Base-by-base conservation (phyloP, 2,113 vertebrate species). In the Ceyx melanurus region DNA sequence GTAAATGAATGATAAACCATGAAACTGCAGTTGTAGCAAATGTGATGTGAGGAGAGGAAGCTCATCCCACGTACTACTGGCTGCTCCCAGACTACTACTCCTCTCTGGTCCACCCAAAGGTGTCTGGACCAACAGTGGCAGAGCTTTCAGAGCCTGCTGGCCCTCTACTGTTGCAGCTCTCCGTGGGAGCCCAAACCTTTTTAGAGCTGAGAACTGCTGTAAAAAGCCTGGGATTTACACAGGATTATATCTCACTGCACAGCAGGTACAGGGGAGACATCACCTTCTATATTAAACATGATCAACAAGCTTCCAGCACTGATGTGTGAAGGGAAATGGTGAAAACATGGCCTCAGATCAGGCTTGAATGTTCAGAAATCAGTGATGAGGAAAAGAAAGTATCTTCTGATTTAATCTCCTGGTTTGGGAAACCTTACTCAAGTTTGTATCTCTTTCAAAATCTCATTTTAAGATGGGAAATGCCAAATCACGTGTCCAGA, bases 51-150 rank as follows among this genome's bases (percentile, higher is more conserved):
- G 68, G 51, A 81, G 60, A 84, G 71, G 66, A 90, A 82, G 89
- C n/a, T 2, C 62, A 1, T 82, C 96, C 94, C 89, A 95, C 85
- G 0, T 91, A 70, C 92, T 78, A 54, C 71, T 29, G 70, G 2
- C 67, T 37, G 86, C 83, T 91, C 78, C 51, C 77, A 50, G 46
- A 29, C 48, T 84, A 70, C 73, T 79, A 80, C 43, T 61, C 64
- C 72, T 78, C 67, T 0, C 0, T 2, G 66, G 76, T 15, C 60
- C 84, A 19, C n/a, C 54, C 42, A 3, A 29, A 62, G 28, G 31
- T 31, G 26, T 3, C 48, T 5, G 10, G 8, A 15, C 31, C 4
- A 3, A 2, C 0, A 3, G 51, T 1, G 2, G 48, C 1, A 10
- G 51, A 68, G 33, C 33, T 48, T 15, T 9, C 2, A 1, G 43